Evolutionary conservation across 2,113 vertebrate genomes (phyloP).

Genomic region (Heterochromis multidens): DNA sequence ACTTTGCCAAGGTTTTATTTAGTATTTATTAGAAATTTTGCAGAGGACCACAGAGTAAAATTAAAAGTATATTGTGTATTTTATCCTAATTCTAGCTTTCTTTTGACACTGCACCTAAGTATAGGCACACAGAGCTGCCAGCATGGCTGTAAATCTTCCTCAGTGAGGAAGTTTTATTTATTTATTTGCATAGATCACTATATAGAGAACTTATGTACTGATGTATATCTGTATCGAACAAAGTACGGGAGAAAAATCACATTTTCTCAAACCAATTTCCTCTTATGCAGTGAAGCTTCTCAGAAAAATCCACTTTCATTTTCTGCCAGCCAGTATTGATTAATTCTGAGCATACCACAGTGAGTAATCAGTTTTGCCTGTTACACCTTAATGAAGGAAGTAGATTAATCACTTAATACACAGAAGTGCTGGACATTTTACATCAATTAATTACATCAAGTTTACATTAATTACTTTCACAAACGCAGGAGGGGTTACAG

Average conservation of each 20-base stretch:
- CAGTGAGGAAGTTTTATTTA: neutral
- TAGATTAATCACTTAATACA: conserved; percentile 26
- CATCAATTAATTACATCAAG: neutral
- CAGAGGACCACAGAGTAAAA: rapidly evolving
- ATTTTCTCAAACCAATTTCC: neutral
- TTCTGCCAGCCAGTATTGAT: conserved; percentile 3
- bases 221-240: neutral
- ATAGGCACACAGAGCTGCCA: rapidly evolving
- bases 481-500: neutral
- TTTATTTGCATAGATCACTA: neutral
- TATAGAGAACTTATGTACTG: neutral
- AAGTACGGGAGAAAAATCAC: neutral
- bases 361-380: conserved; percentile 3
- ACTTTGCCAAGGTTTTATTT: no score
- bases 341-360: neutral
- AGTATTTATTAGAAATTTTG: no score
- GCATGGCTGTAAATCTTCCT: neutral
- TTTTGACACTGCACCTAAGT: neutral
- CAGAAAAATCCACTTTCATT: neutral
- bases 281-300: neutral
- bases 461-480: neutral
- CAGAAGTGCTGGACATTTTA: neutral
- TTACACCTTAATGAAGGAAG: neutral
- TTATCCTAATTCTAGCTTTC: neutral
- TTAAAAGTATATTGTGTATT: rapidly evolving